Percentiles rank a stretch among this genome's conserved stretches.
phyloP scores from a whole-genome alignment of 2,888 invertebrate genomes.

The Meiosimyza platycephala region DNA sequence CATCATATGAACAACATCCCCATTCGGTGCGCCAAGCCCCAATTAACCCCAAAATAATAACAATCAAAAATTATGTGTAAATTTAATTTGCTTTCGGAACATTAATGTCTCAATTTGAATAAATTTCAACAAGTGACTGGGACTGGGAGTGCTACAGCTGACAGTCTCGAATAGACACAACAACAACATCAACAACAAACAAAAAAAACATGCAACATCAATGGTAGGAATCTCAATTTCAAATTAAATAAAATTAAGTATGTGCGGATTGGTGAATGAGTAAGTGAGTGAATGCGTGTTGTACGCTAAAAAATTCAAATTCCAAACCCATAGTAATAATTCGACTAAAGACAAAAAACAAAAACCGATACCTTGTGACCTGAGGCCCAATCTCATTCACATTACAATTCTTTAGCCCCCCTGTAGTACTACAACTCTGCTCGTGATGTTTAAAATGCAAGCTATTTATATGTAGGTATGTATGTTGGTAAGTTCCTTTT shows the following conservation, averaged over 20 bases:
- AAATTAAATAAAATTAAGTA: conserved; percentile 32
- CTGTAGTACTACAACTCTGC: neutral
- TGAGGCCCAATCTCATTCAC: neutral
- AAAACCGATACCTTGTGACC: conserved; percentile 9
- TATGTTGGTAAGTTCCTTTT: too few relatives aligned
- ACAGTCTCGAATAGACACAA: conserved; percentile 29
- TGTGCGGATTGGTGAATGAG: conserved; percentile 8
- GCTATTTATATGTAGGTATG: neutral
- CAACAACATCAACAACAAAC: conserved; percentile 29
- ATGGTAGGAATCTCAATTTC: conserved; percentile 32
- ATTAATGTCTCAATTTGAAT: conserved; percentile 65
- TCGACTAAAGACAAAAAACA: neutral
- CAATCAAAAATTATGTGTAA: conserved; percentile 63
- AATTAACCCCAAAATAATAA: conserved; percentile 47
- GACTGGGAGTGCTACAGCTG: neutral
- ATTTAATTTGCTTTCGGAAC: conserved; percentile 59
- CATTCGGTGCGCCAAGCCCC: too few relatives aligned
- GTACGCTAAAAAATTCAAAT: conserved; percentile 34
- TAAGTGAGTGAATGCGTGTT: conserved; percentile 24
- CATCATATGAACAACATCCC: neutral
- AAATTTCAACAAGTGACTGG: conserved; percentile 46
- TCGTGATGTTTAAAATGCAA: conserved; percentile 10
- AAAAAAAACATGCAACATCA: neutral
- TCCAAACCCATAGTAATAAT: conserved; percentile 18
- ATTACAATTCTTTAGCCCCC: too few relatives aligned